These are phyloP conservation scores for Channa striata DNA, from an alignment of 2,797 vertebrate species.

Conservation along the genomic window DNA sequence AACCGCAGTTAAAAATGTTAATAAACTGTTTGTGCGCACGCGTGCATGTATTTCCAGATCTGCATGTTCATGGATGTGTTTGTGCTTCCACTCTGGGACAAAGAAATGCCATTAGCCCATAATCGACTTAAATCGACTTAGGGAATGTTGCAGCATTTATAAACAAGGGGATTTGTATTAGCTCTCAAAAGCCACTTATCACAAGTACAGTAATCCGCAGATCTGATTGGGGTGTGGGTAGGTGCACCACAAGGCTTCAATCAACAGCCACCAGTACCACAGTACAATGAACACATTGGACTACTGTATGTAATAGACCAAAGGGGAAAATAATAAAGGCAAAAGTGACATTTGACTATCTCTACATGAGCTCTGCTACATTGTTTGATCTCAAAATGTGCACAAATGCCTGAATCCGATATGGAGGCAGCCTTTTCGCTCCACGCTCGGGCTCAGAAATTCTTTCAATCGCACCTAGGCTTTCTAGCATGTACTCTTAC, in stretches of 20 bases:
- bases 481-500: conserved; percentile 51
- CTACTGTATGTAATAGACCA: background rate
- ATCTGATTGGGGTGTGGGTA: conserved; percentile 67
- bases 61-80: conserved; percentile 25
- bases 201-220: conserved; percentile 70
- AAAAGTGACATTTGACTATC: background rate
- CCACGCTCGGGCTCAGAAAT: no score
- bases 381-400: conserved; percentile 11
- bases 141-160: conserved; percentile 73
- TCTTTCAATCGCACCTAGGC: conserved; percentile 29
- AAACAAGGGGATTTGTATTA: conserved; percentile 79
- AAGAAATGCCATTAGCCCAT: conserved; percentile 69
- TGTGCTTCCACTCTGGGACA: conserved; percentile 29
- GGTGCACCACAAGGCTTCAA: background rate
- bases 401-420: conserved; percentile 23
- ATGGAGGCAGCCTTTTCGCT: conserved; percentile 23
- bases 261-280: background rate
- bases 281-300: background rate
- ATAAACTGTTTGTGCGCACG: conserved; percentile 19
- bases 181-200: conserved; percentile 78
- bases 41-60: conserved; percentile 33
- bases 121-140: conserved; percentile 77
- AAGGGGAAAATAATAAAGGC: conserved; percentile 5
- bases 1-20: conserved; percentile 39
- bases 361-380: background rate